Evolutionary conservation across 2,797 vertebrate genomes (phyloP).

Genomic region (Anniella stebbinsi): DNA sequence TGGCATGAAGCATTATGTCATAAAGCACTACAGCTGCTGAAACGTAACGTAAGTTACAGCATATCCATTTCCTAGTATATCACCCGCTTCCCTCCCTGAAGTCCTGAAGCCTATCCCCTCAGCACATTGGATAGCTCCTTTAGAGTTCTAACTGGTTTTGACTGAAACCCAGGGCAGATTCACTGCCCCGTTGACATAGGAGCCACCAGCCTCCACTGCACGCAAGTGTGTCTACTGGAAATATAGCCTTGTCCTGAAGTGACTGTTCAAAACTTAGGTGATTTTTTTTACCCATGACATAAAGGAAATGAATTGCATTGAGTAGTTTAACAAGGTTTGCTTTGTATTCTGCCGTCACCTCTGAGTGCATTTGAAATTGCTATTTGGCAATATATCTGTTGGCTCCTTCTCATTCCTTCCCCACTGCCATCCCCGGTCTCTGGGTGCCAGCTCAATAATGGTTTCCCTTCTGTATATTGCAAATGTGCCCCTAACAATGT

Average conservation of each 20-base stretch:
- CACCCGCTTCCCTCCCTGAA: too few relatives aligned
- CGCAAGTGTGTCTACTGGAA: constrained; percentile 7
- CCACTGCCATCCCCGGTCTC: not conserved
- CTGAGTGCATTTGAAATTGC: constrained; percentile 4
- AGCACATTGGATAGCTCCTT: too few relatives aligned
- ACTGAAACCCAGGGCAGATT: too few relatives aligned
- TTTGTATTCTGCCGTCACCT: constrained; percentile 29
- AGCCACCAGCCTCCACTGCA: not conserved
- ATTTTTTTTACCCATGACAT: not conserved
- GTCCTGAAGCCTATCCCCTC: too few relatives aligned
- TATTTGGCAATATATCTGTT: not conserved
- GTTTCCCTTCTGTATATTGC: not conserved
- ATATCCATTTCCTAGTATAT: too few relatives aligned
- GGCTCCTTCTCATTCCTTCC: not conserved
- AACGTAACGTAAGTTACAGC: not conserved
- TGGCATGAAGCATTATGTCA: not conserved
- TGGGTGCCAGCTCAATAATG: constrained; percentile 11
- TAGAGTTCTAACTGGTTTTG: too few relatives aligned
- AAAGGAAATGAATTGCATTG: constrained; percentile 9
- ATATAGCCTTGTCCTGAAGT: not conserved
- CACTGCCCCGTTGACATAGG: too few relatives aligned
- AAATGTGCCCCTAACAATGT: constrained; percentile 7
- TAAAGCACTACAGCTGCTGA: not conserved
- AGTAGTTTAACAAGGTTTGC: constrained; percentile 16
- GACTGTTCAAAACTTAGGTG: not conserved